A percentile compares a stretch with the other conserved stretches of the same genome.
Conservation (phyloP, 2,113 vertebrate species). For the Nestor notabilis region DNA sequence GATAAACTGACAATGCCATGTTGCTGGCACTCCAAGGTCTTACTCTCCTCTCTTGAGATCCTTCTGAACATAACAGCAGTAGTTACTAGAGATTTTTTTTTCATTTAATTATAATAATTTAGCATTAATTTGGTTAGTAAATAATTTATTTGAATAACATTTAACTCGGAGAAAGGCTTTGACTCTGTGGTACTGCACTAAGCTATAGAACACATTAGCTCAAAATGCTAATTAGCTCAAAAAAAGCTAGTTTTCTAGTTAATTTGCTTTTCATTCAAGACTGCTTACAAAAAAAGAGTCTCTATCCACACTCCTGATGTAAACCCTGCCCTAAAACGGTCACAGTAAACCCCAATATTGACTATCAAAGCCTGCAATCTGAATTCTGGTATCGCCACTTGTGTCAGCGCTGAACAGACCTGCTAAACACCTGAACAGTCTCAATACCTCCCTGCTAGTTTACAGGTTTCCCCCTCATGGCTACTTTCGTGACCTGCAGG, state of each 20-base stretch:
- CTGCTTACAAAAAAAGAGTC: background rate
- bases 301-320: background rate
- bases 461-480: background rate
- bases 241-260: background rate
- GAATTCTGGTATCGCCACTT: background rate
- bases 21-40: background rate
- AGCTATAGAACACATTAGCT: background rate
- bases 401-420: background rate
- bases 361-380: background rate
- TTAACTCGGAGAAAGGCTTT: background rate
- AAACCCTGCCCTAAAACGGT: background rate
- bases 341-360: background rate
- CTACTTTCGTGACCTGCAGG: background rate
- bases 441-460: background rate
- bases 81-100: background rate
- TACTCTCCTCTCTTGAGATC: background rate
- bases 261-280: background rate
- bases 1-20: rapidly evolving
- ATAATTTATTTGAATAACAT: background rate
- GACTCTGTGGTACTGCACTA: background rate
- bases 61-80: background rate
- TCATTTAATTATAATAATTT: background rate
- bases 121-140: background rate
- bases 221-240: too few relatives aligned
- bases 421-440: background rate